phyloP scores from a whole-genome alignment of 1,140 invertebrate genomes.

The Brachionus calyciflorus region DNA sequence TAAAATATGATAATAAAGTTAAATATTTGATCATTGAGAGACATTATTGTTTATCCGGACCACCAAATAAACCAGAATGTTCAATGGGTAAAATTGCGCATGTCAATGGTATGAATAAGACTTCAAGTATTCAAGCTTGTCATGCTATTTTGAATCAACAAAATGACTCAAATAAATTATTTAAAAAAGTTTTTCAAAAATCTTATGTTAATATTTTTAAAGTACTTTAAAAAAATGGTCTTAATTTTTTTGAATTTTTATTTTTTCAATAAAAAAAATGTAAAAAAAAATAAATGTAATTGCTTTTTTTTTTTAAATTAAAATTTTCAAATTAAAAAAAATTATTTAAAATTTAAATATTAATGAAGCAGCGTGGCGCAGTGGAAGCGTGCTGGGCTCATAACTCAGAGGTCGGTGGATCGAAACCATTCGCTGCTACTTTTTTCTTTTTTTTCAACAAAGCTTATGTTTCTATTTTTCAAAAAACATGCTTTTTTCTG shows the following conservation, averaged over 20 bases:
- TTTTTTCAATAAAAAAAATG: background rate
- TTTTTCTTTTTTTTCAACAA: background rate
- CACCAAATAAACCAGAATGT: slow-evolving; percentile 34
- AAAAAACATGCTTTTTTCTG: too few relatives aligned
- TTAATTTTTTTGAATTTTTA: background rate
- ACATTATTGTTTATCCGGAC: slow-evolving; percentile 29
- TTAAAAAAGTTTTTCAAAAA: slow-evolving; percentile 2
- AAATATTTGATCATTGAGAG: slow-evolving; percentile 43
- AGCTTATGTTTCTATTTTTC: background rate
- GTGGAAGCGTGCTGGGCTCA: slow-evolving; percentile 95
- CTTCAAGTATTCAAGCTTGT: background rate
- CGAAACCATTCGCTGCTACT: slow-evolving; percentile 87
- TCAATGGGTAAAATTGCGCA: background rate
- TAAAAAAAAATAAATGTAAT: background rate
- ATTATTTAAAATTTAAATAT: too few relatives aligned
- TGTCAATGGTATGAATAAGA: background rate
- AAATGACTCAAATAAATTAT: background rate
- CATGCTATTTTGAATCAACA: background rate
- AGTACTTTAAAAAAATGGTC: background rate
- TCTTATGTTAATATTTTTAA: slow-evolving; percentile 24
- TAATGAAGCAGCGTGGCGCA: slow-evolving; percentile 82
- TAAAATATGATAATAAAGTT: slow-evolving; percentile 5
- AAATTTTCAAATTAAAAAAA: too few relatives aligned
- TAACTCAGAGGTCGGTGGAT: slow-evolving; percentile 94
- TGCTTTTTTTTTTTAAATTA: background rate